Conservation (phyloP, 37 sponge, comb jelly and placozoan genomes). For the Ianthella basta region DNA sequence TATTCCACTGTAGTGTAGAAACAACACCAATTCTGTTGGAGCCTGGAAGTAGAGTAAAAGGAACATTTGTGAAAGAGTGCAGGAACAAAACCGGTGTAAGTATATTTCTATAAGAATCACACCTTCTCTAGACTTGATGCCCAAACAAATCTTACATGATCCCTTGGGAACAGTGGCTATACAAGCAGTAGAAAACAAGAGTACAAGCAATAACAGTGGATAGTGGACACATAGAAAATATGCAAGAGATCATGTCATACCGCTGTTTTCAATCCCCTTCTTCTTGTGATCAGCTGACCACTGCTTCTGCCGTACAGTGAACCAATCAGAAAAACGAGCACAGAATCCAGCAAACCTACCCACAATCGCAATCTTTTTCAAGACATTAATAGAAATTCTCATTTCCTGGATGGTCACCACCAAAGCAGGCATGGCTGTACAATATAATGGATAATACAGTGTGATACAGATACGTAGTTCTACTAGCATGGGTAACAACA, state of each 20-base stretch:
- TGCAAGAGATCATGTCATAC: background rate
- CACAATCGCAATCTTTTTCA: slow-evolving; percentile 57
- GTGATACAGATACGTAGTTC: background rate
- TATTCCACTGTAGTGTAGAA: slow-evolving; percentile 20
- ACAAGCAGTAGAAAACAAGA: background rate
- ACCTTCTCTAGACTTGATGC: slow-evolving; percentile 34
- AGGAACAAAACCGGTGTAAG: too few species aligned
- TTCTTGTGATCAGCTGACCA: slow-evolving; percentile 67
- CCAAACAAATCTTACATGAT: slow-evolving; percentile 40
- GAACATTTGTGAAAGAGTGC: too few species aligned
- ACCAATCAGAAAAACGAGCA: slow-evolving; percentile 71
- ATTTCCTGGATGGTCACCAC: slow-evolving; percentile 80
- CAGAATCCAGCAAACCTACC: slow-evolving; percentile 71
- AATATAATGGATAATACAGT: background rate
- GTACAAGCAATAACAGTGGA: too few species aligned
- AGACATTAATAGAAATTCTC: slow-evolving; percentile 66
- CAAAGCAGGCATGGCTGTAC: slow-evolving; percentile 64
- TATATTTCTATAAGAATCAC: too few species aligned
- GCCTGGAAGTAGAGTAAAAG: background rate
- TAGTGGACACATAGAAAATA: too few species aligned
- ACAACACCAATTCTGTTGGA: slow-evolving; percentile 2
- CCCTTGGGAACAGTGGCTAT: slow-evolving; percentile 45
- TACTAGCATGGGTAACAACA: too few species aligned
- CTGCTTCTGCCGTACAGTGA: slow-evolving; percentile 59
- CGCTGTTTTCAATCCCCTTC: slow-evolving; percentile 58